Evolutionary conservation across 1,140 invertebrate genomes (phyloP).

Genomic region (Marisa cornuarietis): DNA sequence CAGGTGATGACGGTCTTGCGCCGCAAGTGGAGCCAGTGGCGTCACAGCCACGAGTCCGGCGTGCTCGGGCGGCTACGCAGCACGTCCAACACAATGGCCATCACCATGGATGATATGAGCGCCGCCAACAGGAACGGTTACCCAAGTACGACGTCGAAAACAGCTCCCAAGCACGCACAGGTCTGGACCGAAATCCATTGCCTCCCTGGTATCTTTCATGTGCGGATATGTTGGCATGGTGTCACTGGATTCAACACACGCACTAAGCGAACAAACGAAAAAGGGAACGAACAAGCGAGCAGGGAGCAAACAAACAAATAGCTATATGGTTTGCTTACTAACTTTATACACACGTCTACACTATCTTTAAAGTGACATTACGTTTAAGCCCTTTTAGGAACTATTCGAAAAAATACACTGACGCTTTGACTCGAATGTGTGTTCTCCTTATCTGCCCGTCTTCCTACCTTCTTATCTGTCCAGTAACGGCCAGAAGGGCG

Average conservation of each 20-base stretch:
- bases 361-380: no score
- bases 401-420: no score
- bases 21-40: constrained; percentile 29
- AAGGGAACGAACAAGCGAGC: no score
- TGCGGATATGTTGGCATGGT: background rate
- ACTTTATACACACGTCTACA: no score
- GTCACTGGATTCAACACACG: no score
- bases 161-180: background rate
- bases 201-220: background rate
- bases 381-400: no score
- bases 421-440: background rate
- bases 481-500: no score
- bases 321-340: no score
- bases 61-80: constrained; percentile 6
- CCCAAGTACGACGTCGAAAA: background rate
- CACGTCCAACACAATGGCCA: constrained; percentile 28
- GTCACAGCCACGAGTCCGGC: constrained; percentile 20
- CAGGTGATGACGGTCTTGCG: constrained; percentile 37
- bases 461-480: background rate
- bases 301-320: no score
- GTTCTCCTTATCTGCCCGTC: background rate
- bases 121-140: constrained; percentile 9
- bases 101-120: constrained; percentile 27
- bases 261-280: no score
- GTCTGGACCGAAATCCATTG: background rate